Evolutionary conservation across 2,113 vertebrate genomes (phyloP), one percentile per base, ranked within the genome.

Genomic region (Australoheros scitulus): DNA sequence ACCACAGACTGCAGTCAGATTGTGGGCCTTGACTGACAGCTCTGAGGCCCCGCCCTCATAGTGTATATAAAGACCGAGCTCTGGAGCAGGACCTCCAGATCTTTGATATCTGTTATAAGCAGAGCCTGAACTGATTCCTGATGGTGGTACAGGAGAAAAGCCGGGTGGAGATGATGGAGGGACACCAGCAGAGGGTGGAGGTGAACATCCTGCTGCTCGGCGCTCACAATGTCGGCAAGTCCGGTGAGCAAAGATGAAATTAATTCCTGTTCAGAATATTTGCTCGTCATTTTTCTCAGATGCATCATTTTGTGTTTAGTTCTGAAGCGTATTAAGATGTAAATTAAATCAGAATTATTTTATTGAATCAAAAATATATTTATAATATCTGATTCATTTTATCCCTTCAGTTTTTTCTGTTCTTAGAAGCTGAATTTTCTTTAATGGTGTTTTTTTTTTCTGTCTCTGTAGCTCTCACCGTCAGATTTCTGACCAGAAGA

Each of bases 91-190:
- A 61, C 14, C 20, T 3, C 6, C 74, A 72, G 32, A 55, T 11
- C 6, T 22, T 41, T 26, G 14, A n/a, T 65, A 94, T 94, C 96
- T 96, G 87, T 47, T 32, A 9, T 60, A 11, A 2, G n/a, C 26
- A 32, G 36, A 63, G 11, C 13, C 38, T 24, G 61, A 20, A 15
- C 2, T 0, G 34, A 63, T 60, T 24, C 76, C 63, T 34, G 50
- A 87, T 89, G 84, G 88, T 84, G 59, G 59, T 84, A 14, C 34
- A 82, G 59, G 63, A 47, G 15, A 79, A 64, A 32, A 72, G 75
- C 22, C 50, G 64, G 2, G 1, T 74, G 86, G 86, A 85, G 80
- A 80, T 1, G 61, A 82, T n/a, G 76, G 83, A 89, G 80, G 76
- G 56, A 2, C 77, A 59, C 68, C 80, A 81, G 80, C 87, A 80